A percentile compares a stretch with the other conserved stretches of the same genome.
Conservation (phyloP, 2,888 invertebrate genomes). For the Odontocerum albicorne region DNA sequence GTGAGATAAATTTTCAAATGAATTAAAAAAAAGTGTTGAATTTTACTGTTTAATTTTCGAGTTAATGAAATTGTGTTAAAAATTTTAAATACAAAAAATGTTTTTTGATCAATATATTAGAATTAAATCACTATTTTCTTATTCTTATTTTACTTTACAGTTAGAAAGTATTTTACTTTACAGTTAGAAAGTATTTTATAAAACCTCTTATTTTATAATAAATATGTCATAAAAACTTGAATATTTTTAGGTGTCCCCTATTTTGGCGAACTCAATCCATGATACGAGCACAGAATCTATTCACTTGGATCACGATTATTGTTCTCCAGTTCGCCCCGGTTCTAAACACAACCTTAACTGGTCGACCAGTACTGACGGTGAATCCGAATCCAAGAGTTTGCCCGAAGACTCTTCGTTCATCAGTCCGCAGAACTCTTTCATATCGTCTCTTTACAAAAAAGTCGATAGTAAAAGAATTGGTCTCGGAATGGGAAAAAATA, state of each 20-base stretch:
- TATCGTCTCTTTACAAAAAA: conserved; percentile 22
- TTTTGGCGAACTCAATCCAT: conserved; percentile 8
- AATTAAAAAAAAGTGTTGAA: too few species aligned
- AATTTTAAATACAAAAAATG: too few species aligned
- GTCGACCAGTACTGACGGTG: conserved; percentile 37
- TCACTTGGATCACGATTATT: conserved; percentile 63
- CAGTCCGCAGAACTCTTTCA: conserved; percentile 29
- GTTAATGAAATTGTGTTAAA: too few species aligned
- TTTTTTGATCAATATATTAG: too few species aligned
- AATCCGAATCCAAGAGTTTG: conserved; percentile 38
- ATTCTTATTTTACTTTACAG: too few species aligned
- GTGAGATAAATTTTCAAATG: too few species aligned
- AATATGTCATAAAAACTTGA: too few species aligned
- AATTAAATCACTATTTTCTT: too few species aligned
- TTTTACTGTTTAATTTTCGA: too few species aligned
- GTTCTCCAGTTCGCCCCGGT: conserved; percentile 39
- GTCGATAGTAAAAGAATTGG: conserved; percentile 39
- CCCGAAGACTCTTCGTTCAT: conserved; percentile 32
- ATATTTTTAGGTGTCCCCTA: conserved; percentile 5
- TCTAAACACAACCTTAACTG: conserved; percentile 38
- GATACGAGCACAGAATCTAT: conserved; percentile 39
- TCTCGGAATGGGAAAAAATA: conserved; percentile 40
- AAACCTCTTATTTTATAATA: too few species aligned
- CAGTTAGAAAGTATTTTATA: too few species aligned
- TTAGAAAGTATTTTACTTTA: too few species aligned